A percentile compares a stretch with the other conserved stretches of the same genome.
Evolutionary conservation across 23 tunicate genomes (phyloP).

Genomic region (Oikopleura albicans): DNA sequence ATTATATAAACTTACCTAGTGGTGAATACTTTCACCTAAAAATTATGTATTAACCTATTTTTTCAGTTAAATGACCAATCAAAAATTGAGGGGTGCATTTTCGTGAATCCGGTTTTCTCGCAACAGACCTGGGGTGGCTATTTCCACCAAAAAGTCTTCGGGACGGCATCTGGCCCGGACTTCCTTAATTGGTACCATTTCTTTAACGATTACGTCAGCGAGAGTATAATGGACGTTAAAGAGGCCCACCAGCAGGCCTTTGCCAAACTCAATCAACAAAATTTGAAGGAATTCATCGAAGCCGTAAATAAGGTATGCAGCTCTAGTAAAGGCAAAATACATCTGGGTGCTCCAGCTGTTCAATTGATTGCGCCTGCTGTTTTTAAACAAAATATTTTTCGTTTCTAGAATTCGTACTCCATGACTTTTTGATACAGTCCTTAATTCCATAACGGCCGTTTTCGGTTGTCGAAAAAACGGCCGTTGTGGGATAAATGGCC

Average conservation of each 20-base stretch:
- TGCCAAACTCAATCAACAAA: neutral
- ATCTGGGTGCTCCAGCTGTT: too few relatives aligned
- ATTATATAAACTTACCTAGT: neutral
- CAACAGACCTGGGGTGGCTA: constrained; percentile 11
- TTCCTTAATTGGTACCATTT: constrained; percentile 1
- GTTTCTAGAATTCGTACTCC: too few relatives aligned
- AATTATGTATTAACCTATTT: too few relatives aligned
- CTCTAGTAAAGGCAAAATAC: too few relatives aligned
- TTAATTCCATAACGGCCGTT: too few relatives aligned
- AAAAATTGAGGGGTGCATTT: neutral
- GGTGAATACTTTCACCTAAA: neutral
- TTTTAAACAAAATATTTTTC: too few relatives aligned
- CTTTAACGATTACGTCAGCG: neutral
- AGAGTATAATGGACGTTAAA: neutral
- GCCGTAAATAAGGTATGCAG: neutral
- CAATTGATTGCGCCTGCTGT: too few relatives aligned
- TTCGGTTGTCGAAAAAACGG: too few relatives aligned
- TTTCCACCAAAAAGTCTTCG: neutral
- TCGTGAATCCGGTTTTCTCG: neutral
- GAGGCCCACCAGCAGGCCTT: neutral
- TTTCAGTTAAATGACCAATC: constrained; percentile 5
- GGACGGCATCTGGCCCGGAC: neutral
- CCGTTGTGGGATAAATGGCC: too few relatives aligned
- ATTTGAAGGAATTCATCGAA: neutral
- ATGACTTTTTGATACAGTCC: too few relatives aligned